Base-by-base conservation (phyloP, 2,113 vertebrate species). In the Rousettus leschenaultii region DNA sequence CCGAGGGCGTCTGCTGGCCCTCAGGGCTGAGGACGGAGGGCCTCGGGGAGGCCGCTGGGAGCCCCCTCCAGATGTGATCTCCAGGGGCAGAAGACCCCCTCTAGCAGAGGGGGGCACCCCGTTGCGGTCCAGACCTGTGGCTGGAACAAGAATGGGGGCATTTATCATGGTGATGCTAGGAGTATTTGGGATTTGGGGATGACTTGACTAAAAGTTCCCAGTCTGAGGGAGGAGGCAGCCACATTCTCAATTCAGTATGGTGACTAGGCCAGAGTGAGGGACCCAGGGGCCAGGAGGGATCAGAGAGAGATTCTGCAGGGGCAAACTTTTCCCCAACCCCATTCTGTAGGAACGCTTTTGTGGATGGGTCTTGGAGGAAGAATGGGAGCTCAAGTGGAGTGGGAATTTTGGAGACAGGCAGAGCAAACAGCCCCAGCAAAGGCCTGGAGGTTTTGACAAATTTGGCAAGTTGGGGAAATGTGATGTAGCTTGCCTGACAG, bases 51-150 rank as follows among this genome's bases (percentile, higher is more conserved):
- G 98, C 93, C 97, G 98, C 43, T 98, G 98, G 3, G 98, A 98
- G 1, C 98, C 95, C 4, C 94, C 2, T 5, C 86, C 96, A 95
- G 99, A 98, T 0, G 98, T 98, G 53, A 97, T 94, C 6, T 99
- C 97, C 57, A 55, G 66, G 12, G 96, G 97, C 11, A 1, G 1
- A 6, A 88, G 78, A 65, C 28, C 93, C 94, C 2, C 84, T 73
- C n/a, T 0, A 9, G 13, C 96, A 40, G 0, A 93, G 92, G 3
- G 98, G 70, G 99, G 97, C 0, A 98, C 98, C 45, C 99, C 99
- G 0, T 99, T 99, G 97, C 98, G 99, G 95, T 98, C 78, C 85
- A 94, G 33, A 63, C 95, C 97, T 98, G 61, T 59, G 33, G 66
- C 0, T 0, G 97, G 99, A 99, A 95, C 26, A 97, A 97, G 91